Conservation (phyloP, 1,140 invertebrate species). For the Pygmarrhopalites habei region DNA sequence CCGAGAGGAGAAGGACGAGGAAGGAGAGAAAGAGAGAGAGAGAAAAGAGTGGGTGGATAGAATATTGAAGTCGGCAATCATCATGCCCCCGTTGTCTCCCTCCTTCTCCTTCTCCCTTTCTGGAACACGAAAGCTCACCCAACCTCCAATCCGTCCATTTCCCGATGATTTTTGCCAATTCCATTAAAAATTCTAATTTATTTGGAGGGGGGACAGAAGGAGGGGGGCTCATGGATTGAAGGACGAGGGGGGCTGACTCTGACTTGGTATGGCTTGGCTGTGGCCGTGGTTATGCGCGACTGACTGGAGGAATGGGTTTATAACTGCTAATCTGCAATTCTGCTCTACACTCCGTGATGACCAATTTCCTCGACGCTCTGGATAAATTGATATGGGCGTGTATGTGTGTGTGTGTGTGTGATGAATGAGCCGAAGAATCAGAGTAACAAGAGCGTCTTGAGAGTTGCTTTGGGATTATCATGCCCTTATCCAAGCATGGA, state of each 20-base stretch:
- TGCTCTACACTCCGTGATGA: slow-evolving; percentile 14
- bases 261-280: too few species aligned
- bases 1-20: too few species aligned
- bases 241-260: too few species aligned
- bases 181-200: slow-evolving; percentile 30
- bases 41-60: too few species aligned
- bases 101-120: too few species aligned
- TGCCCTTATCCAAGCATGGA: too few species aligned
- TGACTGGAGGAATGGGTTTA: slow-evolving; percentile 1
- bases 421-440: slow-evolving; percentile 11
- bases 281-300: too few species aligned
- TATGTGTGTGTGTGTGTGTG: background rate
- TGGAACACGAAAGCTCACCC: background rate
- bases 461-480: slow-evolving; percentile 22
- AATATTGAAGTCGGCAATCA: too few species aligned
- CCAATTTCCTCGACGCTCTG: slow-evolving; percentile 19
- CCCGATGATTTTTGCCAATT: slow-evolving; percentile 19
- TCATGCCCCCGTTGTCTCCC: too few species aligned
- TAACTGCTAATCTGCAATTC: slow-evolving; percentile 24
- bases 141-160: background rate
- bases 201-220: slow-evolving; percentile 1
- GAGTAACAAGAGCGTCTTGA: slow-evolving; percentile 6
- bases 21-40: too few species aligned
- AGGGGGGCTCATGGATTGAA: too few species aligned
- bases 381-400: slow-evolving; percentile 21